phyloP scores from a whole-genome alignment of 2,888 invertebrate genomes.

The Mantis religiosa region DNA sequence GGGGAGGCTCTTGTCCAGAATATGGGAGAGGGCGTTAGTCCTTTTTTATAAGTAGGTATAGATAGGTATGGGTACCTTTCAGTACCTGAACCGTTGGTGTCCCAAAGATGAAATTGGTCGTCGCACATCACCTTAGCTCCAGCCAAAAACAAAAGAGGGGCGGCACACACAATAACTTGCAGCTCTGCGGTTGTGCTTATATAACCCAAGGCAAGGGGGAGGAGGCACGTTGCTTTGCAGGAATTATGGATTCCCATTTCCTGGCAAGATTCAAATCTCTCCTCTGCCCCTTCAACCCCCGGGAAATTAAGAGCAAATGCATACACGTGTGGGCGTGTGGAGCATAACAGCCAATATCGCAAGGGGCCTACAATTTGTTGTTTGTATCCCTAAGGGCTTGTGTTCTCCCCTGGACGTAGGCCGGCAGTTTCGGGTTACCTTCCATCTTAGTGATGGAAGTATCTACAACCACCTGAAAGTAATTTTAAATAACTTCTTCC shows the following conservation, averaged over 20 bases:
- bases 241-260: constrained; percentile 28
- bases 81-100: not conserved
- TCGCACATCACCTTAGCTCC: not conserved
- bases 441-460: too few species aligned
- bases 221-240: not conserved
- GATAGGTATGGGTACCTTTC: too few species aligned
- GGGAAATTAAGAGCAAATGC: constrained; percentile 11
- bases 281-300: not conserved
- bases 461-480: too few species aligned
- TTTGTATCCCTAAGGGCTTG: not conserved
- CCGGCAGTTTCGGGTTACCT: not conserved
- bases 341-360: not conserved
- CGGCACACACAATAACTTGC: not conserved
- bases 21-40: too few species aligned
- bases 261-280: constrained; percentile 21
- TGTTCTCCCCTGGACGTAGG: not conserved
- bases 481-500: too few species aligned
- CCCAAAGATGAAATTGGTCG: not conserved
- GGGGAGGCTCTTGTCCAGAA: too few species aligned
- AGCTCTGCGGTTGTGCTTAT: not conserved
- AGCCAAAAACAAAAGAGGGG: not conserved
- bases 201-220: not conserved
- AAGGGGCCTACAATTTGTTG: not conserved
- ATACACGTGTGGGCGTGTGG: not conserved
- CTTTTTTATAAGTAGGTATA: too few species aligned